phyloP scores from a whole-genome alignment of 2,113 vertebrate species.

The Rissa tridactyla region DNA sequence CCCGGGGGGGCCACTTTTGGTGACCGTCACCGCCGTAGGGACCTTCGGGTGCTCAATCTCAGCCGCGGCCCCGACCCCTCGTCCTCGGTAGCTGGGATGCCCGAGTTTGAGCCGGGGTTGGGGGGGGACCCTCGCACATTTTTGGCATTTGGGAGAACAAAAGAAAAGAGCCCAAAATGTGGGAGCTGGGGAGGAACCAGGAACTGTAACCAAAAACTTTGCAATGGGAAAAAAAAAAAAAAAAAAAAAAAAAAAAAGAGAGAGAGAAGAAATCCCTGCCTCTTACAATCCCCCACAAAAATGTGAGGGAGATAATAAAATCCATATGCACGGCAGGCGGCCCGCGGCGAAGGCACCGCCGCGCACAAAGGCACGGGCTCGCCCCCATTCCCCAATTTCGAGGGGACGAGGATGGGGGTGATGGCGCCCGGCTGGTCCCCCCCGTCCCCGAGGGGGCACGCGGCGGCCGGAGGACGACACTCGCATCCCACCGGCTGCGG shows the following conservation, averaged over 20 bases:
- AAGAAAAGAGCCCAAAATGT: constrained; percentile 51
- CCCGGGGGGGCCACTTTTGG: neutral
- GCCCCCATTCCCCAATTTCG: constrained; percentile 41
- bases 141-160: constrained; percentile 68
- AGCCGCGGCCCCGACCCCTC: neutral
- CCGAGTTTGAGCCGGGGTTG: neutral
- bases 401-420: neutral
- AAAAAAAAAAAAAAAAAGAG: neutral
- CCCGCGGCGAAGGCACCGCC: neutral
- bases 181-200: neutral
- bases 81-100: neutral
- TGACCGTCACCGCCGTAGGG: accelerated
- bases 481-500: accelerated
- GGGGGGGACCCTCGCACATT: neutral
- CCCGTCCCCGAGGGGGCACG: neutral
- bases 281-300: constrained; percentile 62
- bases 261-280: neutral
- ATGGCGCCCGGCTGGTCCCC: accelerated
- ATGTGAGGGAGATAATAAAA: constrained; percentile 70
- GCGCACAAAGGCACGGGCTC: constrained; percentile 16
- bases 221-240: neutral
- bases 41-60: neutral
- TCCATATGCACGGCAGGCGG: constrained; percentile 59
- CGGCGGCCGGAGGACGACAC: accelerated
- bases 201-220: constrained; percentile 69